Evolutionary conservation across 2,888 invertebrate genomes (phyloP).

Genomic region (Eristalis intricaria): DNA sequence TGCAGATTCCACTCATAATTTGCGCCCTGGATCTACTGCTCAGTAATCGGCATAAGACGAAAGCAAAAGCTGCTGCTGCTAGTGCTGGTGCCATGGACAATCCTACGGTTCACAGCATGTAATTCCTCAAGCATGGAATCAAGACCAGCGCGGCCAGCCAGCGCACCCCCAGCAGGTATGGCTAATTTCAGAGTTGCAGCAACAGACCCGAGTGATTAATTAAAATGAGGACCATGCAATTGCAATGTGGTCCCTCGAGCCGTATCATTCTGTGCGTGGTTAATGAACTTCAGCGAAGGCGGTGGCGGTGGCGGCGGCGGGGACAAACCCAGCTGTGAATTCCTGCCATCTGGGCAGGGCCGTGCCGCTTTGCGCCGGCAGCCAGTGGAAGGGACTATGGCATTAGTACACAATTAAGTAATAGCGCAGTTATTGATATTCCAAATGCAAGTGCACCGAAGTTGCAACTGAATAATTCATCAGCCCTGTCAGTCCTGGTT

Average conservation of each 20-base stretch:
- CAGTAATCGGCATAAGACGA: constrained; percentile 46
- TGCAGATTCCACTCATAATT: constrained; percentile 48
- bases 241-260: constrained; percentile 45
- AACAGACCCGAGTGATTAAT: constrained; percentile 62
- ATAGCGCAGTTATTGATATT: constrained; percentile 69
- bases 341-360: constrained; percentile 30
- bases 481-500: constrained; percentile 13
- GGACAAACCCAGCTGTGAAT: background rate
- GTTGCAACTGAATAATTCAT: constrained; percentile 66
- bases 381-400: constrained; percentile 11
- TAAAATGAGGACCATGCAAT: constrained; percentile 61
- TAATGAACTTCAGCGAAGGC: constrained; percentile 63
- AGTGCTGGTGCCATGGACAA: constrained; percentile 5
- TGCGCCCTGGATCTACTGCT: constrained; percentile 25
- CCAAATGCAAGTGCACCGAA: constrained; percentile 50
- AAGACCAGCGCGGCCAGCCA: constrained; percentile 6
- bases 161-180: background rate
- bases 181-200: constrained; percentile 47
- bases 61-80: constrained; percentile 25
- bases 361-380: background rate
- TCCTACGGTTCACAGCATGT: constrained; percentile 15
- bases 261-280: constrained; percentile 34
- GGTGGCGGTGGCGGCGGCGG: background rate
- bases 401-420: constrained; percentile 65
- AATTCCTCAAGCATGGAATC: constrained; percentile 61